Percentiles rank a stretch among this genome's conserved stretches.
phyloP scores from a whole-genome alignment of 2,797 vertebrate genomes.

The Acanthiza pusilla region DNA sequence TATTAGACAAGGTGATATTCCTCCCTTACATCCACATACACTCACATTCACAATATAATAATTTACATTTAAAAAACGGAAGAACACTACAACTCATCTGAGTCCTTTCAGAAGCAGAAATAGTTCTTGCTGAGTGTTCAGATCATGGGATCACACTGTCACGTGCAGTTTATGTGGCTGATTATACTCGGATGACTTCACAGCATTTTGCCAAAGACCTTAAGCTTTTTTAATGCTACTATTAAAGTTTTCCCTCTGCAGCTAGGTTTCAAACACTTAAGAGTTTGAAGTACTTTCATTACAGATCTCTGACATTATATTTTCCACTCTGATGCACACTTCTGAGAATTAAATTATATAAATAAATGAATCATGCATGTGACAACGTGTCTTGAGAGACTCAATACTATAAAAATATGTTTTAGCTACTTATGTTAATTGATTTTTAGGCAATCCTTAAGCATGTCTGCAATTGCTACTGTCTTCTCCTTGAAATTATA shows the following conservation, averaged over 20 bases:
- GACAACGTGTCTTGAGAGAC: not conserved
- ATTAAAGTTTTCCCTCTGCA: not conserved
- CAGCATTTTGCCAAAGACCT: not conserved
- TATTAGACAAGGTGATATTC: not conserved
- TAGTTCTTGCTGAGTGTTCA: not conserved
- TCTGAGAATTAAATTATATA: not conserved
- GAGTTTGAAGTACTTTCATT: not conserved
- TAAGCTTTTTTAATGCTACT: not conserved
- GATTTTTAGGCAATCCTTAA: conserved; percentile 11
- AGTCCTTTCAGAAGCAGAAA: not conserved
- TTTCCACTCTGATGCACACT: not conserved
- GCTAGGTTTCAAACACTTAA: not conserved
- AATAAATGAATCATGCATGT: not conserved
- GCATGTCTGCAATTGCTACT: not conserved
- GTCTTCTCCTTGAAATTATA: conserved; percentile 22
- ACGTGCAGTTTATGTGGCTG: not conserved
- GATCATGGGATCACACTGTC: not conserved
- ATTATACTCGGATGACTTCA: not conserved
- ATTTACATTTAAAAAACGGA: not conserved
- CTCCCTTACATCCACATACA: not conserved
- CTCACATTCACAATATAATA: not conserved
- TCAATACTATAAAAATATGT: not conserved
- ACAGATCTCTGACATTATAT: not conserved
- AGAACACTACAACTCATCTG: not conserved
- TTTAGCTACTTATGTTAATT: conserved; percentile 7